Percentiles rank a stretch among this genome's conserved stretches.
Evolutionary conservation across 2,797 vertebrate genomes (phyloP).

Genomic region (Sparidentex hasta): DNA sequence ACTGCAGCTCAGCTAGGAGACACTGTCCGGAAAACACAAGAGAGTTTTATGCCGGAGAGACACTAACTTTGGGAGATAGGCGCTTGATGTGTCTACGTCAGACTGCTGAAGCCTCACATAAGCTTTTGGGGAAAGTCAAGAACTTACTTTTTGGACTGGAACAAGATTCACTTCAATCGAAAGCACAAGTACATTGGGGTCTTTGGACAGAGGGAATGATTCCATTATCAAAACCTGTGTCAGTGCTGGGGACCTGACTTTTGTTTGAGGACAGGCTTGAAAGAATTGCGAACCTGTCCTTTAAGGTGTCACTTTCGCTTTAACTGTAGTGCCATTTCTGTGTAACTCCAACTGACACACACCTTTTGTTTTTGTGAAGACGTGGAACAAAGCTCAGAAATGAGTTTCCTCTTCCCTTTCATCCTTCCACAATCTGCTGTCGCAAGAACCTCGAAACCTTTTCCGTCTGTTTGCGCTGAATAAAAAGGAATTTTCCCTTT

Average conservation of each 20-base stretch:
- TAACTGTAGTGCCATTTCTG: neutral
- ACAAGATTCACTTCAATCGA: neutral
- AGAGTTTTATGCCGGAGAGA: neutral
- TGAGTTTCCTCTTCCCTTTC: constrained; percentile 17
- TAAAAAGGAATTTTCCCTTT: neutral
- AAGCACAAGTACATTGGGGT: neutral
- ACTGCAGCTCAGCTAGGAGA: neutral
- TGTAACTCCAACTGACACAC: constrained; percentile 1
- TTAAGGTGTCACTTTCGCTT: constrained; percentile 8
- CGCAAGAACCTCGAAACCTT: constrained; percentile 3
- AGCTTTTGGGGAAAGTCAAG: neutral
- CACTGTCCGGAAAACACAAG: neutral
- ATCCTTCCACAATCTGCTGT: constrained; percentile 18
- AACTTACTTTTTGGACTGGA: neutral
- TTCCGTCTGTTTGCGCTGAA: neutral
- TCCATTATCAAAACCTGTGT: neutral
- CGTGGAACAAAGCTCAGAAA: constrained; percentile 1
- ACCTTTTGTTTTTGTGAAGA: constrained; percentile 1
- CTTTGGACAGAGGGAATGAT: neutral
- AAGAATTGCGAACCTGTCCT: neutral
- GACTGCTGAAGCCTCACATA: neutral
- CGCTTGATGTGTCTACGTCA: neutral
- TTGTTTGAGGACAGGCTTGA: neutral
- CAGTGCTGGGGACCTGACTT: neutral
- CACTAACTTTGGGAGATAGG: neutral